Base-by-base conservation (phyloP, 2,797 vertebrate genomes). In the Danio kyathit region DNA sequence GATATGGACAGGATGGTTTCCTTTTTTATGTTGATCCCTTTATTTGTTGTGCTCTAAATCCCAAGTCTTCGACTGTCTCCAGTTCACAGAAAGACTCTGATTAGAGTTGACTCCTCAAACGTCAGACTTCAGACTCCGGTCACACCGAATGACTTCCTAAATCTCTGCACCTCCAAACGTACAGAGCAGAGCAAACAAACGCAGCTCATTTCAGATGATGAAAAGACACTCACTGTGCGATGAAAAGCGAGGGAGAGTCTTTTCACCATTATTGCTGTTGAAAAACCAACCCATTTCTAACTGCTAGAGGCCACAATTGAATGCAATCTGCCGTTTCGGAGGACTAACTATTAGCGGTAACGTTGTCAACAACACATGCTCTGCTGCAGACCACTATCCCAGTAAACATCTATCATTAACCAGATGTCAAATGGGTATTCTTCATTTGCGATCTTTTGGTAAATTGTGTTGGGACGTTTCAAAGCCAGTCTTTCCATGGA, bases 121-220 rank as follows among this genome's bases (percentile, higher is more conserved):
- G 56, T 82, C 41, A 83, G 76, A 81, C 75, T 67, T 57, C 12
- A 41, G 40, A 40, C 51, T 76, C 79, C 65, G 66, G 69, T 80
- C 84, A 73, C 52, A 76, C 67, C 73, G 78, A 86, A 75, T 63
- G 10, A 74, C 76, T 85, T 85, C 76, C 76, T 63, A 64, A 77
- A 67, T 72, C 16, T 51, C 21, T 29, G n/a, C 51, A 40, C 74
- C 78, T 44, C 60, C 57, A 74, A 81, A 78, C 49, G 71, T 57
- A 67, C 63, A 40, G 69, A 83, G 63, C 44, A 77, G 57, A 71
- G 29, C 83, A 80, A 86, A 78, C 79, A 82, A 69, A 69, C 10
- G 4, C 63, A 78, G 74, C 80, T 82, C 11, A 21, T 72, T 74
- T 76, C 65, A 79, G 41, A 46, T 41, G 13, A 51, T 70, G 21